phyloP scores from a whole-genome alignment of 2,888 invertebrate species.

The Philhelius pedissequus region DNA sequence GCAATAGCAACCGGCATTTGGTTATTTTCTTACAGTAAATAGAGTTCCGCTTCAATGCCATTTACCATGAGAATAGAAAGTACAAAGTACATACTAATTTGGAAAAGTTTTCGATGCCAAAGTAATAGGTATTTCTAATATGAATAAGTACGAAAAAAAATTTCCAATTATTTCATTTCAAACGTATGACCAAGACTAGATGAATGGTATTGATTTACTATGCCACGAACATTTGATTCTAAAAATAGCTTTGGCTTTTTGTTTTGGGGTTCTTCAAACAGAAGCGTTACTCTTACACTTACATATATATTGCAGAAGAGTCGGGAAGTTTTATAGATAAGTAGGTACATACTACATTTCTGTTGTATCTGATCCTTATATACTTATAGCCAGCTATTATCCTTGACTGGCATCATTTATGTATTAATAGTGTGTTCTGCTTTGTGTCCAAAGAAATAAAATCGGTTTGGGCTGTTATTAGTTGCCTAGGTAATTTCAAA shows the following conservation, averaged over 20 bases:
- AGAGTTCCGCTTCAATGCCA: conserved; percentile 7
- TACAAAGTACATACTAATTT: background rate
- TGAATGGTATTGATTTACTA: conserved; percentile 2
- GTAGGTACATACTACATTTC: background rate
- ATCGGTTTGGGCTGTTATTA: background rate
- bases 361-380: background rate
- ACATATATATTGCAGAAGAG: background rate
- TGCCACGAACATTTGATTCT: background rate
- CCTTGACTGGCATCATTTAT: background rate
- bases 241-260: background rate
- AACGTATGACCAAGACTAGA: background rate
- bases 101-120: background rate
- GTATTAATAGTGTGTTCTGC: background rate
- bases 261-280: background rate
- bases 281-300: background rate
- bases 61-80: background rate
- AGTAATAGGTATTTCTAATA: background rate
- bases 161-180: background rate
- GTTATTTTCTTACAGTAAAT: background rate
- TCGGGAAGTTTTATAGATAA: background rate
- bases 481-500: background rate
- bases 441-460: background rate
- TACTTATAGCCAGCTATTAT: background rate
- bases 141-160: background rate
- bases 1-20: background rate